phyloP scores from a whole-genome alignment of 2,888 invertebrate species.

The Idaea dimidiata region DNA sequence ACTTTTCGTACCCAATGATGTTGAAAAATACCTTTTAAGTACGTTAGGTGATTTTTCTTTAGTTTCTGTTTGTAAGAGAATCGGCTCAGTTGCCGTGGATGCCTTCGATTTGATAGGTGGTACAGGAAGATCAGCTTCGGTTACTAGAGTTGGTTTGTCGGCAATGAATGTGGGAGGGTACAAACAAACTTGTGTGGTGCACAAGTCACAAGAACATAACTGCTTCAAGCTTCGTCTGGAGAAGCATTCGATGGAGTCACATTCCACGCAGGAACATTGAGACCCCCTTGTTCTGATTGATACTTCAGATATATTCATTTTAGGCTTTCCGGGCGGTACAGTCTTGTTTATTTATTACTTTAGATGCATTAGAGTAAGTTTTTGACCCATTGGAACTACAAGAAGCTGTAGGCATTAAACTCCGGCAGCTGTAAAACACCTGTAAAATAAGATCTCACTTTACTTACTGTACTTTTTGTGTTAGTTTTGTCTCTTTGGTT shows the following conservation, averaged over 20 bases:
- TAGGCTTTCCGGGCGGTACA: neutral
- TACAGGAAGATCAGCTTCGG: neutral
- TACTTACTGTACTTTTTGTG: neutral
- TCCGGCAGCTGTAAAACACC: neutral
- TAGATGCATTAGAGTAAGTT: neutral
- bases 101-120: neutral
- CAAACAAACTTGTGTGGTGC: slow-evolving; percentile 24
- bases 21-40: neutral
- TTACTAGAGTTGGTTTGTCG: neutral
- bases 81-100: neutral
- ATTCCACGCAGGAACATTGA: slow-evolving; percentile 48
- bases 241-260: slow-evolving; percentile 43
- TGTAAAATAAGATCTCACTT: neutral
- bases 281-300: neutral
- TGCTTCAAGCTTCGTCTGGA: slow-evolving; percentile 28
- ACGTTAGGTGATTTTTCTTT: neutral
- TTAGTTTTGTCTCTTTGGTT: too few species aligned
- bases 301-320: neutral
- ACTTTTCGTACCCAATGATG: neutral
- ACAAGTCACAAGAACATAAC: slow-evolving; percentile 28
- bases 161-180: neutral
- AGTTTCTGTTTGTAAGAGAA: neutral
- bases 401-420: neutral
- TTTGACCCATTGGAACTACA: neutral
- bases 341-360: neutral